These are phyloP conservation scores for Nyleta sp. DNA, from an alignment of 2,888 invertebrate genomes.

Conservation along the genomic window DNA sequence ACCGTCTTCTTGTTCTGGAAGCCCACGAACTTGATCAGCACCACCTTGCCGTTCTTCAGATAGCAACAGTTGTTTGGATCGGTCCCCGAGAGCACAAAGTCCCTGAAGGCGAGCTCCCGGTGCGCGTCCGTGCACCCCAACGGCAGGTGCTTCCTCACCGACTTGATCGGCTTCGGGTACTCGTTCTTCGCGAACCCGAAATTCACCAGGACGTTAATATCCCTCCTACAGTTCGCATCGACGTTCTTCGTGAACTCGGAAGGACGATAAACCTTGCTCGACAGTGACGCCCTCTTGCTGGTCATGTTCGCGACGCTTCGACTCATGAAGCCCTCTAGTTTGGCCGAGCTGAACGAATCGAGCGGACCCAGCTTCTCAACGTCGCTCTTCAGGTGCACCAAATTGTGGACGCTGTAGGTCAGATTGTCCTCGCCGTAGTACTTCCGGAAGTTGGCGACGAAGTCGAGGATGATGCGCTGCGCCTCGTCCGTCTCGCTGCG, in stretches of 20 bases:
- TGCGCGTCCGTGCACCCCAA: constrained; percentile 25
- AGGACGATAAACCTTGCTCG: not conserved
- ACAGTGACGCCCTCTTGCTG: not conserved
- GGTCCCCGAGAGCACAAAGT: not conserved
- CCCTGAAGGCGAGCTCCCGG: not conserved
- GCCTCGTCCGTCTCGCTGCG: not conserved
- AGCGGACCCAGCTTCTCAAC: constrained; percentile 22
- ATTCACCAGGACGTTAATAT: not conserved
- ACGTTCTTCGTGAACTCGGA: not conserved
- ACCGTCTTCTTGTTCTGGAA: constrained; percentile 15
- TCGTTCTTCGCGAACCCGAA: not conserved
- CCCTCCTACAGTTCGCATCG: not conserved
- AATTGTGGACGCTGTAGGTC: constrained; percentile 38
- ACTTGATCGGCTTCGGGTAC: constrained; percentile 10
- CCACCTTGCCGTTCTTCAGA: constrained; percentile 20
- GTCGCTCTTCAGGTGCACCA: constrained; percentile 18
- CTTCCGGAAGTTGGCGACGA: constrained; percentile 9
- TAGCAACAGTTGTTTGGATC: constrained; percentile 25
- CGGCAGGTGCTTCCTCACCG: constrained; percentile 4
- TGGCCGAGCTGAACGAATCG: constrained; percentile 1
- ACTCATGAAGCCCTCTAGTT: not conserved
- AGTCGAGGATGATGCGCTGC: constrained; percentile 6
- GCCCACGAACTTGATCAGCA: constrained; percentile 8
- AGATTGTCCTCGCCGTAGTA: constrained; percentile 16
- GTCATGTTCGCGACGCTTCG: not conserved